phyloP scores from a whole-genome alignment of 2,113 vertebrate species.

The Furnarius figulus region DNA sequence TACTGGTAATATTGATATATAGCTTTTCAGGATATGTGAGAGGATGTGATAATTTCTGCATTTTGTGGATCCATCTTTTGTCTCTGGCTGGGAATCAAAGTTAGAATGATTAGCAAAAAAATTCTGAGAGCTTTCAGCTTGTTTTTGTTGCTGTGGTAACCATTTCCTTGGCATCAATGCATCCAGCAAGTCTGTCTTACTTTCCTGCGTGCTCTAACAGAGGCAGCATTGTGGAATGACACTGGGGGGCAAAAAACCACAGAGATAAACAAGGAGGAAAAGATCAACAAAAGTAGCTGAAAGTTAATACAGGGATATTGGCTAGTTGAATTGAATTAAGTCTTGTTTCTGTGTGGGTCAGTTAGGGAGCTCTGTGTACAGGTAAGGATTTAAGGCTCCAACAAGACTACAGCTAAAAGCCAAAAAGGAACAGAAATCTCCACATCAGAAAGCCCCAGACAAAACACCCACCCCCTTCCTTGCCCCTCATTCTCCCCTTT shows the following conservation, averaged over 20 bases:
- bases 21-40: neutral
- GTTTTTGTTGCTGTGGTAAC: conserved; percentile 69
- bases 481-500: rapidly evolving
- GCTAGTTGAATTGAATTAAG: conserved; percentile 41
- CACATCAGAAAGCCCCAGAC: neutral
- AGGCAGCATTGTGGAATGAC: conserved; percentile 54
- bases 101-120: conserved; percentile 29
- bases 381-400: conserved; percentile 12
- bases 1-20: neutral
- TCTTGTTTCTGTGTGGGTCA: conserved; percentile 23
- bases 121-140: conserved; percentile 47
- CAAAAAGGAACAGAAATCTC: neutral
- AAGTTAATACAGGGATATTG: conserved; percentile 49
- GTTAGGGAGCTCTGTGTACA: neutral
- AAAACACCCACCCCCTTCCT: rapidly evolving
- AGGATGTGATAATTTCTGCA: neutral
- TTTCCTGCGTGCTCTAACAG: conserved; percentile 54
- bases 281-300: conserved; percentile 37
- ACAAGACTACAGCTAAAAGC: neutral
- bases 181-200: conserved; percentile 39
- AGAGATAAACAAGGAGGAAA: conserved; percentile 58
- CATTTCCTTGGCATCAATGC: conserved; percentile 66
- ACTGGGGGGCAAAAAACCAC: neutral
- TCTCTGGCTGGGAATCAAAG: conserved; percentile 30
- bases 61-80: neutral